Evolutionary conservation across 1,140 invertebrate genomes (phyloP).

Genomic region (Leptopilina clavipes): DNA sequence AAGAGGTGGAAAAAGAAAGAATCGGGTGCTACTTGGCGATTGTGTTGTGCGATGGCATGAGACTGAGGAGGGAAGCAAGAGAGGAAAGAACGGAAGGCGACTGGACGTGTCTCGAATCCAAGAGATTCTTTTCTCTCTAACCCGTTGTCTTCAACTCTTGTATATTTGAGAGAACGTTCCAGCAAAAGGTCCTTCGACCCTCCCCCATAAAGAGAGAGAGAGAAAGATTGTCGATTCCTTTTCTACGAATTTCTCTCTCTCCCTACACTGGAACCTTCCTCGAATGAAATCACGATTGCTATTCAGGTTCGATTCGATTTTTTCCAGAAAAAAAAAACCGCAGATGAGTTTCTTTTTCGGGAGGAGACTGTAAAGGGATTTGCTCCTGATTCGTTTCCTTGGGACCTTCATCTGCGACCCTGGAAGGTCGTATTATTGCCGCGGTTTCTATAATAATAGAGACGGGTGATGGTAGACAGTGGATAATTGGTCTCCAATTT

Average conservation of each 20-base stretch:
- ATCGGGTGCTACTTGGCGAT: constrained; percentile 41
- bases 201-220: neutral
- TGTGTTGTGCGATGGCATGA: neutral
- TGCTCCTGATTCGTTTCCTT: neutral
- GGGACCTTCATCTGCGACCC: neutral
- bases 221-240: constrained; percentile 34
- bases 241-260: constrained; percentile 42
- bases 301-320: constrained; percentile 2
- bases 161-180: constrained; percentile 27
- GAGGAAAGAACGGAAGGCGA: constrained; percentile 66
- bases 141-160: constrained; percentile 24
- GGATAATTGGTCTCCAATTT: neutral
- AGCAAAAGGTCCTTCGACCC: constrained; percentile 34
- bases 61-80: constrained; percentile 37
- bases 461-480: neutral
- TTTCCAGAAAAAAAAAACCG: constrained; percentile 15
- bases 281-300: neutral
- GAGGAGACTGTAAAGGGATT: too few species aligned
- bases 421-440: constrained; percentile 5
- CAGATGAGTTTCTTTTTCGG: constrained; percentile 30
- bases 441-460: neutral
- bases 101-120: constrained; percentile 67
- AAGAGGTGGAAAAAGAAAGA: constrained; percentile 54
- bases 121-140: constrained; percentile 42
- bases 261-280: neutral